A percentile compares a stretch with the other conserved stretches of the same genome.
Conservation (phyloP, 1,140 invertebrate genomes). For the Bombus picipes region DNA sequence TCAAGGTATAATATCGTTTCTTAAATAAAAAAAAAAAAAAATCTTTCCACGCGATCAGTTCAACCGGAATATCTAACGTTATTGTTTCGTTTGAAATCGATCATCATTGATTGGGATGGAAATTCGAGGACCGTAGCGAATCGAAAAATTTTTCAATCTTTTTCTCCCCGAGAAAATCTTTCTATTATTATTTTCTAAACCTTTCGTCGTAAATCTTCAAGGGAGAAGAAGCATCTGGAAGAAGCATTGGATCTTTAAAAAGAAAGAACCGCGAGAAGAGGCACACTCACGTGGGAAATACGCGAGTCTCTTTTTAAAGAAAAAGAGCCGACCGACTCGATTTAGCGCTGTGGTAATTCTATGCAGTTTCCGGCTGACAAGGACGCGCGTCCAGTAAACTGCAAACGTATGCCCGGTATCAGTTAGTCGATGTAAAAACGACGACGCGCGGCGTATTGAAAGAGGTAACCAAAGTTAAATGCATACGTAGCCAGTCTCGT, state of each 20-base stretch:
- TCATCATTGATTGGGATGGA: too few relatives aligned
- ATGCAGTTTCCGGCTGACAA: conserved; percentile 43
- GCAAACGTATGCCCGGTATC: conserved; percentile 42
- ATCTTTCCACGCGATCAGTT: too few relatives aligned
- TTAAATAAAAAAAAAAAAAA: too few relatives aligned
- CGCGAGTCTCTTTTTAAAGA: not conserved
- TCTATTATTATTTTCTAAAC: not conserved
- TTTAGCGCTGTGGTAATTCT: conserved; percentile 24
- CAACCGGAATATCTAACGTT: too few relatives aligned
- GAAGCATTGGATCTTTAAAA: not conserved
- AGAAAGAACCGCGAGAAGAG: not conserved
- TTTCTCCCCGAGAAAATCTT: too few relatives aligned
- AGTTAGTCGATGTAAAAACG: conserved; percentile 37
- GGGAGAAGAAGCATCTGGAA: not conserved
- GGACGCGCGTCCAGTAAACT: conserved; percentile 29
- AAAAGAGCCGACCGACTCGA: not conserved
- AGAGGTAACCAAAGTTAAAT: conserved; percentile 62
- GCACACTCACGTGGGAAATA: not conserved
- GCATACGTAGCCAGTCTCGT: conserved; percentile 33
- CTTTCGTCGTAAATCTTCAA: not conserved
- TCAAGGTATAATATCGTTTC: too few relatives aligned
- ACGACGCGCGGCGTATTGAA: conserved; percentile 42
- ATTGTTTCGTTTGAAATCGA: too few relatives aligned
- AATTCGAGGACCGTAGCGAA: too few relatives aligned
- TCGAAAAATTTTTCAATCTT: too few relatives aligned